A percentile compares a stretch with the other conserved stretches of the same genome.
These are phyloP conservation scores for Drosophila baimaii DNA, from an alignment of 1,140 invertebrate species.

Conservation along the genomic window DNA sequence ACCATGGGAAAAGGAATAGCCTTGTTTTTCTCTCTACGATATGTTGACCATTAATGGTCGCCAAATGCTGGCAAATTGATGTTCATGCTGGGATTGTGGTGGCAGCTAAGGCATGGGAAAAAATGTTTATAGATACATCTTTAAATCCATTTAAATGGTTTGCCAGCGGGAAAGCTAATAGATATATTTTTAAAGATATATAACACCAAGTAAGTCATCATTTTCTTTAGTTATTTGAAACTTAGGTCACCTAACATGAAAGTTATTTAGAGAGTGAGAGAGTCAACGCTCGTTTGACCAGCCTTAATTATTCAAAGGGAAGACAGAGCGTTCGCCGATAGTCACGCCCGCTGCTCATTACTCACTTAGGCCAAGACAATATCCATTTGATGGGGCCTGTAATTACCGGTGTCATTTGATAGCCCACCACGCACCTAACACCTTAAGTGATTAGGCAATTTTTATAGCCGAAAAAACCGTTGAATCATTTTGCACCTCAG, in stretches of 20 bases:
- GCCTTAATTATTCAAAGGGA: conserved; percentile 36
- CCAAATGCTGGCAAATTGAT: conserved; percentile 54
- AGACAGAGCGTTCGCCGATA: conserved; percentile 2
- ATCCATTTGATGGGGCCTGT: conserved; percentile 42
- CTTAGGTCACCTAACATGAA: neutral
- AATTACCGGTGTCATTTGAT: conserved; percentile 57
- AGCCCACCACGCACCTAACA: conserved; percentile 36
- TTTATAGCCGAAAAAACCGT: conserved; percentile 50
- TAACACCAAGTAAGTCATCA: neutral
- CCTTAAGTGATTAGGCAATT: conserved; percentile 65
- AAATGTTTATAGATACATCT: conserved; percentile 2
- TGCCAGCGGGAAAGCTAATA: too few relatives aligned
- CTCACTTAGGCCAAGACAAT: conserved; percentile 40
- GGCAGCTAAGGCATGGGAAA: neutral
- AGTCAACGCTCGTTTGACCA: neutral
- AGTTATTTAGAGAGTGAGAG: neutral
- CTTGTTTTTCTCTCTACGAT: conserved; percentile 15
- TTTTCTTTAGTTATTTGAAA: neutral
- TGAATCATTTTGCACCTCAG: conserved; percentile 63
- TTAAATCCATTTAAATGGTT: conserved; percentile 10
- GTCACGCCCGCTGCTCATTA: conserved; percentile 40
- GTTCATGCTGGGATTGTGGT: conserved; percentile 35
- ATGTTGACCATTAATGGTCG: conserved; percentile 59
- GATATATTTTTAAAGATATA: too few relatives aligned
- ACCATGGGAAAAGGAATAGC: conserved; percentile 15